Percentiles rank a stretch among this genome's conserved stretches.
Evolutionary conservation across 2,113 vertebrate species (phyloP).

Genomic region (Candoia aspera): DNA sequence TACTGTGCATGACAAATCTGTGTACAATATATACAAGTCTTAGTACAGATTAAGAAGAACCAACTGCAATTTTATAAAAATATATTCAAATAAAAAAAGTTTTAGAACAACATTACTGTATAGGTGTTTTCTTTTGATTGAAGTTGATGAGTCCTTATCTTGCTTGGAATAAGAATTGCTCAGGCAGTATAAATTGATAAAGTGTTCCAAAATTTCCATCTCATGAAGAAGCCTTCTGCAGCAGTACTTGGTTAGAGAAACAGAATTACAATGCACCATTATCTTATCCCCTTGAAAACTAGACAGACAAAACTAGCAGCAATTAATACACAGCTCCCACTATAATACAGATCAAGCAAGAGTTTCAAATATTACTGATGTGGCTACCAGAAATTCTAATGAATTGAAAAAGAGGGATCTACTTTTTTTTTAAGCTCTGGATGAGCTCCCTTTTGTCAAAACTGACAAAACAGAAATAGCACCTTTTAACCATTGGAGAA

Average conservation of each 20-base stretch:
- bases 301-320: neutral
- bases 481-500: neutral
- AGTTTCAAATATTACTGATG: neutral
- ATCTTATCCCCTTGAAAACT: neutral
- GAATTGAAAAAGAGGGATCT: neutral
- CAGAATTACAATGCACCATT: neutral
- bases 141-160: neutral
- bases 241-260: neutral
- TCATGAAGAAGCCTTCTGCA: neutral
- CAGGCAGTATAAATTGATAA: neutral
- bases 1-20: constrained; percentile 12
- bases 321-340: neutral
- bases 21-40: constrained; percentile 32
- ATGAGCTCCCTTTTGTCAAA: neutral
- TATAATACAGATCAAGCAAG: neutral
- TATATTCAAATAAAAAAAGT: neutral
- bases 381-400: neutral
- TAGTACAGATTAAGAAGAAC: neutral
- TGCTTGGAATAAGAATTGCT: neutral
- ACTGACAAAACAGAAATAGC: neutral
- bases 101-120: neutral
- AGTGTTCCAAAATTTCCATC: neutral
- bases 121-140: neutral
- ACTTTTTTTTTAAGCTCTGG: neutral
- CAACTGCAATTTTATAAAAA: neutral